Conservation (phyloP, 1,140 invertebrate species). For the Heterodera schachtii region DNA sequence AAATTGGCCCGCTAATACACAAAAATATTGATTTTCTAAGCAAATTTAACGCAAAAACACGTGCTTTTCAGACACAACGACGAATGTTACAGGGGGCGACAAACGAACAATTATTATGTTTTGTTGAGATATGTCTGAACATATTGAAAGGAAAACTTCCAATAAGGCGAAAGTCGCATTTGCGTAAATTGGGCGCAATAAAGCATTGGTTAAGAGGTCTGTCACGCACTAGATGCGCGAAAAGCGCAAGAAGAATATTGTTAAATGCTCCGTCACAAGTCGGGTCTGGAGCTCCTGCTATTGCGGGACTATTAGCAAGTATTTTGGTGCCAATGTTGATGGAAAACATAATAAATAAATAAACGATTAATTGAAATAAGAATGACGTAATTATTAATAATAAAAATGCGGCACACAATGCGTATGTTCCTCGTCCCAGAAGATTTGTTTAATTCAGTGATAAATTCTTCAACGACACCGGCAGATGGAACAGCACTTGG, state of each 20-base stretch:
- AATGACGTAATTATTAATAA: background rate
- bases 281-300: slow-evolving; percentile 3
- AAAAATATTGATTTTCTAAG: slow-evolving; percentile 26
- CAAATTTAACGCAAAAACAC: background rate
- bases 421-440: slow-evolving; percentile 35
- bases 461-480: background rate
- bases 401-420: slow-evolving; percentile 22
- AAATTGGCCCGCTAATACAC: background rate
- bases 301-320: slow-evolving; percentile 7
- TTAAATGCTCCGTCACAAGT: background rate
- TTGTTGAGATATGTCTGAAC: slow-evolving; percentile 35
- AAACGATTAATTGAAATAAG: background rate
- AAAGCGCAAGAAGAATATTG: slow-evolving; percentile 15
- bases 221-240: slow-evolving; percentile 9
- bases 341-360: slow-evolving; percentile 22
- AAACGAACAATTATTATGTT: slow-evolving; percentile 28
- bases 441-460: slow-evolving; percentile 4
- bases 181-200: background rate
- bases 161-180: background rate
- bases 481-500: background rate
- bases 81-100: background rate
- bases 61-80: background rate
- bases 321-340: slow-evolving; percentile 14
- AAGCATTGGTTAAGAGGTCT: slow-evolving; percentile 17
- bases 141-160: slow-evolving; percentile 32